Base-by-base conservation (phyloP, 2,888 invertebrate genomes). In the Idaea biselata region DNA sequence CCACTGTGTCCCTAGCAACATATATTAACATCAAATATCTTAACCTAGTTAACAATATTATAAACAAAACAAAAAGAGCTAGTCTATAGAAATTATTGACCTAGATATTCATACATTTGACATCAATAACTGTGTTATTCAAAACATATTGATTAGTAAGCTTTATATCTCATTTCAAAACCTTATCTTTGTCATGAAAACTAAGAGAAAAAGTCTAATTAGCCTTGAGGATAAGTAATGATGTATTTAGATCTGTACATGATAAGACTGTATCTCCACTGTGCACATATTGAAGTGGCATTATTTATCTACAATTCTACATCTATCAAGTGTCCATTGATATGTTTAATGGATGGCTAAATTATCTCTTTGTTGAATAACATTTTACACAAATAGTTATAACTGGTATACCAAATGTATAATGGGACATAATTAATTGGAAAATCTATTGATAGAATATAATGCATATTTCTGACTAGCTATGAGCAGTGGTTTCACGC, bases 1-100 rank as follows among this genome's bases (percentile, higher is more conserved):
- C 68, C 58, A 90, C 88, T 71, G 93, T 87, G 84, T 94, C 94
- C 86, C 94, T 94, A 80, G 32, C 55, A 67, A 55, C 61, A 72
- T 59, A 44, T 14, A 44, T 11, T 8, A 8, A 44, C 44, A 44
- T 14, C 11, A 44, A 63, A 67, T 25, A 57, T 55, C 53, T 44
- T 4, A 56, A 16, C 25, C 58, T 17, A 58, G 16, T 11, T 57
- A 61, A 65, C 56, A 60, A 32, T 7, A 33, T 11, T 33, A 58
- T 57, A 63, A 16, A 44, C 8, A 56, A 53, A 60, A 56, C 59
- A 56, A 58, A 60, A 59, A 63, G 55, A 18, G 16, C 33, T 59
- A 7, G 54, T 6, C 0, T 55, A 33, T 17, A 7, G 25, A 58
- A 58, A 44, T 44, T 11, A 44, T 44, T 44, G 44, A 44, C 44